Evolutionary conservation across 2,888 invertebrate species (phyloP), one percentile per base, ranked within the genome.

Genomic region (Hydraecia micacea): DNA sequence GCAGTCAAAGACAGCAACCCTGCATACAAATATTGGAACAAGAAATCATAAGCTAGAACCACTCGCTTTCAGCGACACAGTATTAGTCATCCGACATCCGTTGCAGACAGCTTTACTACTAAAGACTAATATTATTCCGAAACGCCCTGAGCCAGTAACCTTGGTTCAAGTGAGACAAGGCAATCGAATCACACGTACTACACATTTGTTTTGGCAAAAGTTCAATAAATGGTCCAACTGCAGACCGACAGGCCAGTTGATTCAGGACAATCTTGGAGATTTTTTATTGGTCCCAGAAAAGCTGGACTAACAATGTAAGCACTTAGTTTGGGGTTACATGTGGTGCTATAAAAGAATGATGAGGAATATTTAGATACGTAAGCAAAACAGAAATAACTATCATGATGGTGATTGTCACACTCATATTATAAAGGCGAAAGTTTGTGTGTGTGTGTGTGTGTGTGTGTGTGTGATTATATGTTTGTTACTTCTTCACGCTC

Each of bases 161-260:
- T 82, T 87, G 81, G 71, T 79, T 85, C 85, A 86, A 87, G 84
- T 90, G 84, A 85, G 82, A 84, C 87, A 86, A 81, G 81, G 81
- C 89, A 88, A 84, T 87, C 86, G 87, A 88, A 87, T 89, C 84
- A 84, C 90, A 90, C 87, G 85, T 87, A 79, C 80, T 84, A 87
- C 82, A 88, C 87, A 90, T 91, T 91, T 91, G 86, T 91, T 91
- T 91, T 90, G 90, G 87, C 89, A 86, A 89, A 90, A 90, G 88
- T 91, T 90, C 91, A 91, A 91, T 91, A 91, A 89, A 90, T 89
- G 89, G 86, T 84, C 88, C 90, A 88, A 90, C 89, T 89, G 87
- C 83, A 79, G 87, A 84, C 85, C 79, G 82, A 80, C 82, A 78
- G 81, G 83, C 80, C 73, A 84, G 88, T 90, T 88, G 90, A 88